These are phyloP conservation scores for Popillia japonica DNA, from an alignment of 1,140 invertebrate genomes.

Conservation along the genomic window DNA sequence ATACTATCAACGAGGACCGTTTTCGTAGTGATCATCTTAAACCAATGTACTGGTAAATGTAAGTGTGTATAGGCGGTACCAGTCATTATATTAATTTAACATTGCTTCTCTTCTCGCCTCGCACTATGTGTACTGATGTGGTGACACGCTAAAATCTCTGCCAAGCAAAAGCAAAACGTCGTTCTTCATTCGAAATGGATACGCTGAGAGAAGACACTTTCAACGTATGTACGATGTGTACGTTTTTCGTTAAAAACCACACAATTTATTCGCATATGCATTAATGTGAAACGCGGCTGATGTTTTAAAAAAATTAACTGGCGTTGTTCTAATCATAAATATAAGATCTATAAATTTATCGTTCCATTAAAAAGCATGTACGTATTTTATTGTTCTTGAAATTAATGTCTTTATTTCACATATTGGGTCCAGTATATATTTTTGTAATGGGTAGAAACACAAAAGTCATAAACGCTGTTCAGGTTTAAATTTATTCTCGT, in stretches of 20 bases:
- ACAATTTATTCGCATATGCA: not conserved
- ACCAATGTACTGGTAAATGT: slow-evolving; percentile 38
- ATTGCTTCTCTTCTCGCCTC: slow-evolving; percentile 5
- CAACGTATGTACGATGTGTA: not conserved
- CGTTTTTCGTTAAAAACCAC: not conserved
- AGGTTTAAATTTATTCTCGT: no score
- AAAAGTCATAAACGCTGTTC: not conserved
- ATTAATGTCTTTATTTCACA: slow-evolving; percentile 27
- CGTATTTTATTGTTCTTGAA: slow-evolving; percentile 1
- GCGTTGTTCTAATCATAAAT: not conserved
- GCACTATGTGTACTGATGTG: not conserved
- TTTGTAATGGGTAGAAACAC: not conserved
- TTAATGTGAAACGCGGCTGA: slow-evolving; percentile 8
- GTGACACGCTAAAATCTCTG: slow-evolving; percentile 15
- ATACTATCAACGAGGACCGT: slow-evolving; percentile 27
- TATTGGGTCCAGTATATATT: not conserved
- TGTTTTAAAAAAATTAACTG: not conserved
- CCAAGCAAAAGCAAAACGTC: not conserved
- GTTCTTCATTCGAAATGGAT: slow-evolving; percentile 4
- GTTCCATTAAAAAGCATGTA: slow-evolving; percentile 2
- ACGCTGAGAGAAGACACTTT: not conserved
- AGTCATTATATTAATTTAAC: slow-evolving; percentile 35
- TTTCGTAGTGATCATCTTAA: slow-evolving; percentile 34
- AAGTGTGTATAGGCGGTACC: slow-evolving; percentile 9
- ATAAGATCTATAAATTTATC: not conserved